Evolutionary conservation across 2,113 vertebrate species (phyloP).

Genomic region (Sander vitreus): DNA sequence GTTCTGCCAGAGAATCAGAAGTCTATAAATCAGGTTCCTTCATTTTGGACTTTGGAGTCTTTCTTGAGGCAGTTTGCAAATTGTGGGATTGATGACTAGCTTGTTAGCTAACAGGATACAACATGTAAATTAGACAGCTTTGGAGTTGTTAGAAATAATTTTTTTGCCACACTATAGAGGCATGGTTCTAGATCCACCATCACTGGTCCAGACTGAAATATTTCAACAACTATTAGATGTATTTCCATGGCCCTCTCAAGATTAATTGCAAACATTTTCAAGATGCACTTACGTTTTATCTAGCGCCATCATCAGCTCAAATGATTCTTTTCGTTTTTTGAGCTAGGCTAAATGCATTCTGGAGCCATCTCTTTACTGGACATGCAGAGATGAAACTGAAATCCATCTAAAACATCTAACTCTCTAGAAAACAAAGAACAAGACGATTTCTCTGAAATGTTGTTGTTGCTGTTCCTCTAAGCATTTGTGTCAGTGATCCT

Average conservation of each 20-base stretch:
- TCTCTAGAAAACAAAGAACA: conserved; percentile 11
- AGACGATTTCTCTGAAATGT: conserved; percentile 14
- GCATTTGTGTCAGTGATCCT: conserved; percentile 38
- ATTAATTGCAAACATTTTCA: not conserved
- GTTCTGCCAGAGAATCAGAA: not conserved
- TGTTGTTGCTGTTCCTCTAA: not conserved
- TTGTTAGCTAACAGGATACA: not conserved
- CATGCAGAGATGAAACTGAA: not conserved
- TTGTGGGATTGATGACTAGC: not conserved
- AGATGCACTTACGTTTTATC: not conserved
- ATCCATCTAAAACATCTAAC: not conserved
- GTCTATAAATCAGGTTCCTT: not conserved
- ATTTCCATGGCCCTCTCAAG: not conserved
- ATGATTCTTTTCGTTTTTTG: no score
- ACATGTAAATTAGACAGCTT: not conserved
- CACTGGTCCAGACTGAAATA: not conserved
- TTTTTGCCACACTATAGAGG: not conserved
- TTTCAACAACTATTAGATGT: not conserved
- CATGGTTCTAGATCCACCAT: not conserved
- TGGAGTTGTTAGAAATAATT: not conserved
- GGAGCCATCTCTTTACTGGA: not conserved
- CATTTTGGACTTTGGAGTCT: not conserved
- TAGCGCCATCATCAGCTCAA: not conserved
- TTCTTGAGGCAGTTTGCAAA: not conserved
- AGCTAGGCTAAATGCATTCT: not conserved